These are phyloP conservation scores for Melinopterus prodromus DNA, from an alignment of 2,888 invertebrate genomes.

Conservation along the genomic window DNA sequence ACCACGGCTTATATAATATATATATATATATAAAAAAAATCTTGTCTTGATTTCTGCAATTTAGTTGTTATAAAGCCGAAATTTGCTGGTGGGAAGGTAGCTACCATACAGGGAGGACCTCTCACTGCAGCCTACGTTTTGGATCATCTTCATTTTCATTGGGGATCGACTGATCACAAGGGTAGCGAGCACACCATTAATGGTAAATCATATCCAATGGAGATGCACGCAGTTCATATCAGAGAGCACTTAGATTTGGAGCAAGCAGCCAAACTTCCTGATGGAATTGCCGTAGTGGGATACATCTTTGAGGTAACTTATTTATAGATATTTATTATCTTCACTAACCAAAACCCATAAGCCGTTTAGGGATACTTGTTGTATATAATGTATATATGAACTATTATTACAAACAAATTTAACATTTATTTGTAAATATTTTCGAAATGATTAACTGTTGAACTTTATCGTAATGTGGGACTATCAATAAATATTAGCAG, in stretches of 20 bases:
- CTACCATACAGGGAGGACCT: slow-evolving; percentile 62
- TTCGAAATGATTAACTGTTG: too few relatives aligned
- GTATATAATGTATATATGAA: neutral
- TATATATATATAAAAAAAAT: neutral
- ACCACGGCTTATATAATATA: too few relatives aligned
- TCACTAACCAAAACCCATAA: neutral
- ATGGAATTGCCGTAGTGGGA: slow-evolving; percentile 40
- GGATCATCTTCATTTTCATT: slow-evolving; percentile 74
- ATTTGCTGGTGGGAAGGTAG: slow-evolving; percentile 32
- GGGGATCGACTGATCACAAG: slow-evolving; percentile 68
- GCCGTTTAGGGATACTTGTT: neutral
- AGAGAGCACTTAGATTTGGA: slow-evolving; percentile 53
- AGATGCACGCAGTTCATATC: slow-evolving; percentile 70
- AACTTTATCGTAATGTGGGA: too few relatives aligned
- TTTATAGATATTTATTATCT: neutral
- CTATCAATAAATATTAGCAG: too few relatives aligned
- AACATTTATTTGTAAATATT: neutral
- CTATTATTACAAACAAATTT: neutral
- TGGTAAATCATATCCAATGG: slow-evolving; percentile 64
- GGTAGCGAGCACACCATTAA: slow-evolving; percentile 74
- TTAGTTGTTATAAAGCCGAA: slow-evolving; percentile 36
- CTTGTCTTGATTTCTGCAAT: neutral
- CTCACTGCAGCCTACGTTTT: slow-evolving; percentile 67
- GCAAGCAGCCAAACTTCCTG: slow-evolving; percentile 36
- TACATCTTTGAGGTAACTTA: slow-evolving; percentile 43